phyloP scores from a whole-genome alignment of 2,888 invertebrate species.

The Lysandra coridon region DNA sequence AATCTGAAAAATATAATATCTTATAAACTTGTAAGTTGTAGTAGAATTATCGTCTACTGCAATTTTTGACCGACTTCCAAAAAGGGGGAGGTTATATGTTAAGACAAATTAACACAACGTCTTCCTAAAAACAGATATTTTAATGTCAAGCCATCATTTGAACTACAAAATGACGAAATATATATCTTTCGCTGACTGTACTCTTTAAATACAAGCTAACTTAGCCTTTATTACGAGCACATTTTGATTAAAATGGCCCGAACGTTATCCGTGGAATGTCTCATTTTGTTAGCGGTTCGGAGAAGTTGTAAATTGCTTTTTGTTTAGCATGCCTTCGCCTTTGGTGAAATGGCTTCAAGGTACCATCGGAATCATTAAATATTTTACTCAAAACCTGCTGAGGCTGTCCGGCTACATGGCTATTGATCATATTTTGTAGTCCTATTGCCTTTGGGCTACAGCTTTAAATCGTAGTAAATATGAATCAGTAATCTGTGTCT shows the following conservation, averaged over 20 bases:
- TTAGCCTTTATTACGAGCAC: conserved; percentile 35
- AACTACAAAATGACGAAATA: background rate
- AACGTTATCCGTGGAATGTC: conserved; percentile 23
- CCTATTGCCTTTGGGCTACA: background rate
- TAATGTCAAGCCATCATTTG: background rate
- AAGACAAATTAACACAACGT: background rate
- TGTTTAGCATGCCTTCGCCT: conserved; percentile 31
- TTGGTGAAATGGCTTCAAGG: conserved; percentile 30
- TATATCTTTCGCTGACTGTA: background rate
- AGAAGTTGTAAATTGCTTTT: conserved; percentile 35
- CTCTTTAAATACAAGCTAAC: conserved; percentile 36
- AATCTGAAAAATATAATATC: no score
- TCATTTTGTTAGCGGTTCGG: conserved; percentile 36
- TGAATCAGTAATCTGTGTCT: no score
- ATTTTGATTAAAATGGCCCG: conserved; percentile 34
- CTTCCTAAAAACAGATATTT: background rate
- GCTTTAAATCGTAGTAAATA: no score
- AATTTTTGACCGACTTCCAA: no score
- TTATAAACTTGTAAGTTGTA: no score
- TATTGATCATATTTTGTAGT: background rate
- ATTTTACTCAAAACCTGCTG: conserved; percentile 25
- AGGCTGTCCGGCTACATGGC: background rate
- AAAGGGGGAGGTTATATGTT: no score
- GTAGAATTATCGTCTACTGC: no score
- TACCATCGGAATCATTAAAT: conserved; percentile 21